These are phyloP conservation scores for Oxycera nigricornis DNA, from an alignment of 2,888 invertebrate species.

Conservation along the genomic window DNA sequence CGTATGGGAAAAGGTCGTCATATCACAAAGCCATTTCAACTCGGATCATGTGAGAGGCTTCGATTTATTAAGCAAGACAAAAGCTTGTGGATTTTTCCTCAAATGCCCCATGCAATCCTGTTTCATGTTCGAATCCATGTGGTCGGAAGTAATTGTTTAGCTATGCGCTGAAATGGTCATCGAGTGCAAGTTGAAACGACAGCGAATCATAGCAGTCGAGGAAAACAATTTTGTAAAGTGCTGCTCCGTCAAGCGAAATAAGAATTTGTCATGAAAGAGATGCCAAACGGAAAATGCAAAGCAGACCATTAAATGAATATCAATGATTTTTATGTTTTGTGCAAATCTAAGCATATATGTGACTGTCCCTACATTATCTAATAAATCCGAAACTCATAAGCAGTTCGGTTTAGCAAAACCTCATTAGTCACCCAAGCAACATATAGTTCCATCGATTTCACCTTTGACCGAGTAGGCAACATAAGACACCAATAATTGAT, in stretches of 20 bases:
- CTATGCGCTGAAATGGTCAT: background rate
- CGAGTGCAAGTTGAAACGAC: background rate
- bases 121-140: background rate
- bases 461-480: too few species aligned
- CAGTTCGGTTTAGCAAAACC: too few species aligned
- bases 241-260: background rate
- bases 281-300: background rate
- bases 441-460: too few species aligned
- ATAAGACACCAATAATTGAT: too few species aligned
- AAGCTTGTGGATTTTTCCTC: background rate
- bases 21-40: background rate
- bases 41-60: background rate
- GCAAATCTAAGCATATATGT: too few species aligned
- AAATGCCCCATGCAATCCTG: background rate
- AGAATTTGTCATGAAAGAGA: background rate
- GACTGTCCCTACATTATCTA: too few species aligned
- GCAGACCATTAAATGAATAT: background rate
- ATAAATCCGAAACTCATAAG: too few species aligned
- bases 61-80: background rate
- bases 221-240: background rate
- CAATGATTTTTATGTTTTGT: background rate
- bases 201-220: background rate
- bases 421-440: too few species aligned
- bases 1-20: background rate
- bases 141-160: background rate